Percentiles rank a stretch among this genome's conserved stretches.
phyloP scores from a whole-genome alignment of 2,888 invertebrate genomes.

The Steinernema hermaphroditum region DNA sequence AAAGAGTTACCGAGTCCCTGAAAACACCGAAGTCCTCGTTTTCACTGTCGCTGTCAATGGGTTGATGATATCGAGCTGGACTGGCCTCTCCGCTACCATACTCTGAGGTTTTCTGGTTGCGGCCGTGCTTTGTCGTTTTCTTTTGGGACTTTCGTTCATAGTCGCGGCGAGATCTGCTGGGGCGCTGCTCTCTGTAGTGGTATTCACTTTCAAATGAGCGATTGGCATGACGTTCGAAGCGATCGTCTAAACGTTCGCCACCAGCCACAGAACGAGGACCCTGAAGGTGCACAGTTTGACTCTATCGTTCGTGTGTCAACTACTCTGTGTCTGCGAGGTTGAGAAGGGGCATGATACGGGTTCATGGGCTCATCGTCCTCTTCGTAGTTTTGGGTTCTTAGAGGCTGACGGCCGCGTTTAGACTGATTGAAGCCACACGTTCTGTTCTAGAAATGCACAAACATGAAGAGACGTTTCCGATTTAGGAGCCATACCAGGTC shows the following conservation, averaged over 20 bases:
- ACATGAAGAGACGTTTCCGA: background rate
- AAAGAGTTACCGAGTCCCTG: background rate
- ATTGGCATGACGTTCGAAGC: background rate
- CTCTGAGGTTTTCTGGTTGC: background rate
- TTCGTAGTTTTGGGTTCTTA: background rate
- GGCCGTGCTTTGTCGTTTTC: background rate
- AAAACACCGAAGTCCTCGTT: background rate
- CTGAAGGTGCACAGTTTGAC: background rate
- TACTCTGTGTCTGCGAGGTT: background rate
- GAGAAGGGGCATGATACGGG: constrained; percentile 11
- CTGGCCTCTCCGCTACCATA: constrained; percentile 9
- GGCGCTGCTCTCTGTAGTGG: background rate
- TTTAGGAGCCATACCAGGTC: background rate
- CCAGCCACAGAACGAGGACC: constrained; percentile 1
- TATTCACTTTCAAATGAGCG: background rate
- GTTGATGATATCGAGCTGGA: background rate
- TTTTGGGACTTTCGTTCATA: background rate
- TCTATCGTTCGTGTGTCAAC: background rate
- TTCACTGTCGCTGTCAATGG: background rate
- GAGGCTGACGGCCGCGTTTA: background rate
- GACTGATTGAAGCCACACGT: background rate
- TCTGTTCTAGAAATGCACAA: background rate
- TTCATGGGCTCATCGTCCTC: constrained; percentile 9
- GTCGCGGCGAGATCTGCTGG: background rate
- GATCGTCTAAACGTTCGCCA: background rate